Evolutionary conservation across 2,113 vertebrate genomes (phyloP).

Genomic region (Pseudopodoces humilis): DNA sequence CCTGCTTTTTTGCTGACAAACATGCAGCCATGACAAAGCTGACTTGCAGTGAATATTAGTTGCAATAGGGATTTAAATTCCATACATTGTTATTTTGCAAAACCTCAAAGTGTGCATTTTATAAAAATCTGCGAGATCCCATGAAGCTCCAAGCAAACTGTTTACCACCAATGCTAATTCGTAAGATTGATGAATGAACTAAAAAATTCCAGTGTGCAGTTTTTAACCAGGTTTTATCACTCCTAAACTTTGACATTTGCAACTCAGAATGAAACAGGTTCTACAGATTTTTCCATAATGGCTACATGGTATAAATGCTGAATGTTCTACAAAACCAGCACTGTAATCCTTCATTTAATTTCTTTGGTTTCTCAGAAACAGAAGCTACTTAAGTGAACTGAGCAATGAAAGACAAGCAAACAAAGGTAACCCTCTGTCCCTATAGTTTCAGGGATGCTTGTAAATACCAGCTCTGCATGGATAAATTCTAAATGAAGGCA

Average conservation of each 20-base stretch:
- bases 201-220: background rate
- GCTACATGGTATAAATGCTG: background rate
- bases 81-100: background rate
- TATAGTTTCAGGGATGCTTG: background rate
- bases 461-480: background rate
- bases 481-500: conserved; percentile 20
- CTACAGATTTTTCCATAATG: background rate
- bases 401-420: background rate
- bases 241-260: background rate
- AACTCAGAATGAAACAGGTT: background rate
- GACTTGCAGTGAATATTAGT: background rate
- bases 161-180: background rate
- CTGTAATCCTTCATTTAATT: background rate
- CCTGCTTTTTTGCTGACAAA: background rate
- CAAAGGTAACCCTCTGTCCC: background rate
- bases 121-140: background rate
- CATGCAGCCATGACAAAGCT: background rate
- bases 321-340: background rate
- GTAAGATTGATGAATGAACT: background rate
- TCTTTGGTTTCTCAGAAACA: conserved; percentile 37
- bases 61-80: background rate
- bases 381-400: background rate
- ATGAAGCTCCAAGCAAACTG: background rate
- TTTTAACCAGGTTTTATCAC: background rate
- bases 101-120: background rate